Conservation (phyloP, 2,113 vertebrate genomes). For the Otis tarda region DNA sequence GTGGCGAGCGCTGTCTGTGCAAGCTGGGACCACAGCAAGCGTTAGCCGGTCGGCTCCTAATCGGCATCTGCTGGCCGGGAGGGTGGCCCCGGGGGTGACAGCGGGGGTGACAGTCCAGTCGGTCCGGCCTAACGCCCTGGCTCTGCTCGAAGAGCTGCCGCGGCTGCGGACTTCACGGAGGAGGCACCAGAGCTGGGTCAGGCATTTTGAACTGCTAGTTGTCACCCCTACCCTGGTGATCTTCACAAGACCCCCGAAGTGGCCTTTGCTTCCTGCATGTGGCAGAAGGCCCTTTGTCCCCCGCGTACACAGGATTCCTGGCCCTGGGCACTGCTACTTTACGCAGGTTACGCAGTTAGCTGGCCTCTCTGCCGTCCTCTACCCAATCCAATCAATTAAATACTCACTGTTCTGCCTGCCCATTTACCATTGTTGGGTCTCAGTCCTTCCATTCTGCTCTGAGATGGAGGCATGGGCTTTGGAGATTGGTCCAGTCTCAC, state of each 20-base stretch:
- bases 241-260: background rate
- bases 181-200: background rate
- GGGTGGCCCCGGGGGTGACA: background rate
- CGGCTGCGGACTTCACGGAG: background rate
- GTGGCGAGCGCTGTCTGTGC: background rate
- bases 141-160: background rate
- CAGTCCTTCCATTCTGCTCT: background rate
- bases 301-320: background rate
- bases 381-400: background rate
- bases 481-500: background rate
- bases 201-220: background rate
- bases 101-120: background rate
- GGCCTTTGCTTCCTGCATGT: background rate
- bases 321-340: background rate
- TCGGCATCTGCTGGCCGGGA: background rate
- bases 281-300: background rate
- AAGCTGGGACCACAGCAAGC: background rate
- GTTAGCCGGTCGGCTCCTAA: background rate
- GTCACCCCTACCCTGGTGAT: too few species aligned
- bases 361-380: background rate
- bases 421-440: background rate
- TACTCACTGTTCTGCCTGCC: background rate
- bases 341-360: too few species aligned
- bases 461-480: background rate
- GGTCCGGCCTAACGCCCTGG: background rate